Evolutionary conservation across 1,140 invertebrate species (phyloP).

Genomic region (Hormaphis cornu): DNA sequence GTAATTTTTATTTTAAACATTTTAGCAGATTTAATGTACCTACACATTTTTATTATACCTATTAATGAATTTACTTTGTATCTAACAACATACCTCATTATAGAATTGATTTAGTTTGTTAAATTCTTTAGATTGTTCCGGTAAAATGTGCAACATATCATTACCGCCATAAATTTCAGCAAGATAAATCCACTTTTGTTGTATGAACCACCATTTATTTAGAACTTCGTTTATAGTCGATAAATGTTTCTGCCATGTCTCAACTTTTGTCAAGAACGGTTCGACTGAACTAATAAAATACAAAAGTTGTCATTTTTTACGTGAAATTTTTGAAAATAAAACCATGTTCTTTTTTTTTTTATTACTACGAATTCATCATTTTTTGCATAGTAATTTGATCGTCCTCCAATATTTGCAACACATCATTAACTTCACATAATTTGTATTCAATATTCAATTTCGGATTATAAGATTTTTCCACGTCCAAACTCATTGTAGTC

Average conservation of each 20-base stretch:
- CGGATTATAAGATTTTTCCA: not conserved
- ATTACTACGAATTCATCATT: conserved; percentile 15
- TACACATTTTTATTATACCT: not conserved
- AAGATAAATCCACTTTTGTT: conserved; percentile 81
- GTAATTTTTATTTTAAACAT: no score
- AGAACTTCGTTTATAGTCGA: conserved; percentile 74
- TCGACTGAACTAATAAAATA: conserved; percentile 48
- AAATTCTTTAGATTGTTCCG: not conserved
- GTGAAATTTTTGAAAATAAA: no score
- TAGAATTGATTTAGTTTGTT: not conserved
- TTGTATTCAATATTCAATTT: not conserved
- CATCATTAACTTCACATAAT: not conserved
- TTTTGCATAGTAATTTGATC: conserved; percentile 19
- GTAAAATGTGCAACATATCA: not conserved
- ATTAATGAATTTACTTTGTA: not conserved
- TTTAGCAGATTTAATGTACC: no score
- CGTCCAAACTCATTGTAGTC: not conserved
- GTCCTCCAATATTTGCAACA: conserved; percentile 7
- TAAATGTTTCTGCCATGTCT: conserved; percentile 73
- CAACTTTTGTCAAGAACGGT: conserved; percentile 68
- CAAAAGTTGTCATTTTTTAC: no score
- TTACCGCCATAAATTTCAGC: conserved; percentile 48
- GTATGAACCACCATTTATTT: conserved; percentile 73
- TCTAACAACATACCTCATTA: not conserved
- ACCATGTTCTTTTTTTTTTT: no score